A percentile compares a stretch with the other conserved stretches of the same genome.
These are phyloP conservation scores for Chaetops frenatus DNA, from an alignment of 2,113 vertebrate genomes.

Conservation along the genomic window DNA sequence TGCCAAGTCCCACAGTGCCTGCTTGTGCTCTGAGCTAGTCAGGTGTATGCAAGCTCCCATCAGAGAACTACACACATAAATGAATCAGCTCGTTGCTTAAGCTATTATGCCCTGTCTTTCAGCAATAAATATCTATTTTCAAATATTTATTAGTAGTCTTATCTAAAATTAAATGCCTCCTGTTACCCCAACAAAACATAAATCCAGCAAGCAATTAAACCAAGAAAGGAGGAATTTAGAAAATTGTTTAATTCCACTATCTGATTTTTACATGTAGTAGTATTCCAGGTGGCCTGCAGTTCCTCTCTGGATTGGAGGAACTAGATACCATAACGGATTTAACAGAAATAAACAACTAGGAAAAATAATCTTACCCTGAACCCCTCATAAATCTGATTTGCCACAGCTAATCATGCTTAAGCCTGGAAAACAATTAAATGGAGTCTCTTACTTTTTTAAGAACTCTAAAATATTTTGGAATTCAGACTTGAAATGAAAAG, in stretches of 20 bases:
- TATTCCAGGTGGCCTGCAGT: not conserved
- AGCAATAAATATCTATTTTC: conserved; percentile 12
- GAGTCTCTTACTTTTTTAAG: not conserved
- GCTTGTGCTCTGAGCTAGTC: not conserved
- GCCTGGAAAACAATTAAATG: not conserved
- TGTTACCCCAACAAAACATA: not conserved
- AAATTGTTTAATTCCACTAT: not conserved
- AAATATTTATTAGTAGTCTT: not conserved
- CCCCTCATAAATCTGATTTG: not conserved
- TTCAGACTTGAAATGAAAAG: not conserved
- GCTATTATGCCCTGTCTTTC: not conserved
- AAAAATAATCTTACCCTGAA: not conserved
- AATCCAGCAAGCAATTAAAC: not conserved
- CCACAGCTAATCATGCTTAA: not conserved
- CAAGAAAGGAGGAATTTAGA: not conserved
- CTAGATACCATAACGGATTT: not conserved
- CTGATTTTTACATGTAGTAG: not conserved
- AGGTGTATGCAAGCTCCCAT: not conserved
- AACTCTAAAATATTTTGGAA: not conserved
- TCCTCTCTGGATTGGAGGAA: not conserved
- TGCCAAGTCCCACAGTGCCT: not conserved
- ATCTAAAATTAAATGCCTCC: not conserved
- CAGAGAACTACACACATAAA: not conserved
- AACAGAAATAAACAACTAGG: not conserved
- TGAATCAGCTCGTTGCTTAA: not conserved